Evolutionary conservation across 2,888 invertebrate genomes (phyloP).

Genomic region (Macroteleia sp.): DNA sequence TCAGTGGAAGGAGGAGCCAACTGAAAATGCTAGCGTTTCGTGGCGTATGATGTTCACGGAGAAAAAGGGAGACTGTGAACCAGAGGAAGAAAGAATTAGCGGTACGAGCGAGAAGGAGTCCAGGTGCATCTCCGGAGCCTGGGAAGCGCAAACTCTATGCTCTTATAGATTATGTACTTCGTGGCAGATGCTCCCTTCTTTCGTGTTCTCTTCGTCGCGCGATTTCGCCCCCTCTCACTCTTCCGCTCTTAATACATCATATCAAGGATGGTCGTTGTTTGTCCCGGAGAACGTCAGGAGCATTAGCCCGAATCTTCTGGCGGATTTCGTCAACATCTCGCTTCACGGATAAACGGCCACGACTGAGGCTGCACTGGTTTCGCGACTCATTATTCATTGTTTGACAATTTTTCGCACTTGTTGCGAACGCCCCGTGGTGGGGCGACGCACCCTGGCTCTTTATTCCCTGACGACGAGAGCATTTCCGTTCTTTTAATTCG

Average conservation of each 20-base stretch:
- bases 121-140: constrained; percentile 83
- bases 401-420: constrained; percentile 46
- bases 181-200: constrained; percentile 61
- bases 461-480: not conserved
- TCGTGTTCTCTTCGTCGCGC: constrained; percentile 33
- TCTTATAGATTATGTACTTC: constrained; percentile 64
- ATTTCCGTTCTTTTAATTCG: constrained; percentile 5
- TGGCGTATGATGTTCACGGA: constrained; percentile 43
- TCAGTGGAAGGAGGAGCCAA: constrained; percentile 68
- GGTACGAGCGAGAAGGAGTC: constrained; percentile 71
- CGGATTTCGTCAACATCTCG: constrained; percentile 59
- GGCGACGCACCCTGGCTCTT: not conserved
- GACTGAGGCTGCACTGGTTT: no score
- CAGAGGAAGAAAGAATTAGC: constrained; percentile 39
- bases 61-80: constrained; percentile 59
- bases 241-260: constrained; percentile 54
- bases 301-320: constrained; percentile 68
- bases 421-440: not conserved
- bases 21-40: constrained; percentile 55
- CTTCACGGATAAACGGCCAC: no score
- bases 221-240: constrained; percentile 37
- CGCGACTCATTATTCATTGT: constrained; percentile 45
- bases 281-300: constrained; percentile 63
- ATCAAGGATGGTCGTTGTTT: constrained; percentile 63
- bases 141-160: constrained; percentile 81